These are phyloP conservation scores for Amyelois transitella DNA, from an alignment of 1,140 invertebrate genomes.

Conservation along the genomic window DNA sequence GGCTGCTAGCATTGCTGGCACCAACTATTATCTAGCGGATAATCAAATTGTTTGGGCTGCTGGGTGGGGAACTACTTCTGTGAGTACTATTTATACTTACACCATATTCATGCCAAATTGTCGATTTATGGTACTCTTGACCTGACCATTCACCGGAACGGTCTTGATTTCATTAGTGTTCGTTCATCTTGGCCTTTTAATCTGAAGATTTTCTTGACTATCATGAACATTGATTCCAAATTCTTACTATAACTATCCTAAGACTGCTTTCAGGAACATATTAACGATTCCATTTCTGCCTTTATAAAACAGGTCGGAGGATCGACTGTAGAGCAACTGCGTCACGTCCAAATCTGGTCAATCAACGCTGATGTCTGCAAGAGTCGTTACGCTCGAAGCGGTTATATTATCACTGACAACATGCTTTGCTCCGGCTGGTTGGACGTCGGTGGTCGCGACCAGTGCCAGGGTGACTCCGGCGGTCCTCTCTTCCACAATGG, in stretches of 20 bases:
- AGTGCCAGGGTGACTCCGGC: slow-evolving; percentile 6
- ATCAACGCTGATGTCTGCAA: slow-evolving; percentile 7
- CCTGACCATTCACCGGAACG: no score
- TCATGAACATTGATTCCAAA: no score
- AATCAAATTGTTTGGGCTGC: slow-evolving; percentile 22
- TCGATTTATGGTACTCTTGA: no score
- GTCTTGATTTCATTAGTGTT: no score
- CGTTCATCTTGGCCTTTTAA: no score
- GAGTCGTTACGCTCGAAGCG: neutral
- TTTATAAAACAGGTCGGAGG: slow-evolving; percentile 9
- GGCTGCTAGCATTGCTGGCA: slow-evolving; percentile 15
- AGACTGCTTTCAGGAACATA: neutral
- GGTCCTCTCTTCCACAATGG: slow-evolving; percentile 2
- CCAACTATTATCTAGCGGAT: slow-evolving; percentile 16
- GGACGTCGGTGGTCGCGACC: slow-evolving; percentile 11
- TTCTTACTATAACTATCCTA: no score
- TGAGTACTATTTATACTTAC: neutral
- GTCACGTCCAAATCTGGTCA: slow-evolving; percentile 9
- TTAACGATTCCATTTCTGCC: neutral
- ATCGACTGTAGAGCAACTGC: slow-evolving; percentile 7
- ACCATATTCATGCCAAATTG: no score
- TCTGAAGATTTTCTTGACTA: no score
- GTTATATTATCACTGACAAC: slow-evolving; percentile 6
- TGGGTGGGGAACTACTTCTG: slow-evolving; percentile 21
- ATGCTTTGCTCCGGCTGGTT: slow-evolving; percentile 15